Evolutionary conservation across 2,797 vertebrate genomes (phyloP), one percentile per base, ranked within the genome.

Genomic region (Arctocebus calabarensis): DNA sequence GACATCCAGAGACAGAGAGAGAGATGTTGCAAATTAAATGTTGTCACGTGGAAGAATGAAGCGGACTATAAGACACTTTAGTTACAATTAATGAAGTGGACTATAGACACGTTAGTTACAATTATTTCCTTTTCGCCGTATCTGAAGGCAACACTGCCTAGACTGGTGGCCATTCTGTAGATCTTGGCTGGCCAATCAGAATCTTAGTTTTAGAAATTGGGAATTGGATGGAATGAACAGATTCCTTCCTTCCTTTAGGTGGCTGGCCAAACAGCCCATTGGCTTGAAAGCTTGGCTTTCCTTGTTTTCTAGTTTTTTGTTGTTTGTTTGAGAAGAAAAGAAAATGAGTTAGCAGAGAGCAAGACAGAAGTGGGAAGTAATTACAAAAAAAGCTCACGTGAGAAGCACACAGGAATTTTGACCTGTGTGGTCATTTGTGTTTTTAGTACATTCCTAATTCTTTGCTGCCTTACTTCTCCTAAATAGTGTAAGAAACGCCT

Each of bases 331-430:
- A 89, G 77, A 89, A 89, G 34, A 3, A 64, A 79, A 45, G 37
- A 32, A 86, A 88, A 57, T 57, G 22, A 93, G 55, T 91, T 43
- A 92, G 34, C 77, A 90, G 48, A 81, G 61, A 79, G 48, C 8
- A 89, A 91, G 27, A 61, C 27, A 81, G 77, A 34, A 16, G 11
- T 19, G 12, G 62, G 32, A 84, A 87, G 9, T 2, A 83, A 37
- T 84, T 62, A 37, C 1, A 52, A 5, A 78, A 10, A 43, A 17
- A 82, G 43, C 57, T 32, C 11, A 62, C 13, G 17, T 92, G 34
- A 55, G 40, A 87, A 7, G 14, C 14, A 48, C 66, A 86, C 1
- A 32, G 52, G 71, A 43, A 92, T 19, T 83, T 75, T 34, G 45
- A 27, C n/a, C 19, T 84, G 34, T 13, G 19, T 66, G 20, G 14